Evolutionary conservation across 2,113 vertebrate genomes (phyloP).

Genomic region (Oryzias melastigma): DNA sequence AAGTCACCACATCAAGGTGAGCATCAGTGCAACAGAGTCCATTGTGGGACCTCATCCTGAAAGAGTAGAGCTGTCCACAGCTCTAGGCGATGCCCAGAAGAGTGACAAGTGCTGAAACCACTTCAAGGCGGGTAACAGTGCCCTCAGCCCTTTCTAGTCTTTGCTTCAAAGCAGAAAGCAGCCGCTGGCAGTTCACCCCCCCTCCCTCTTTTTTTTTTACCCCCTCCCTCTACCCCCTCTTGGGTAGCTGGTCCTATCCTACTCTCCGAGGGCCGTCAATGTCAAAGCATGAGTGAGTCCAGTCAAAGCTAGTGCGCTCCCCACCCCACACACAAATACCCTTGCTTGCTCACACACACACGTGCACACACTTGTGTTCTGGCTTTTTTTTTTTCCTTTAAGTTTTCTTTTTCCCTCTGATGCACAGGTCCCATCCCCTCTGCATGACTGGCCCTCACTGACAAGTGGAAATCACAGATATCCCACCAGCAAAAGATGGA

Average conservation of each 20-base stretch:
- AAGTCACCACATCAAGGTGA: conserved; percentile 78
- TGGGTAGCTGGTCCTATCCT: conserved; percentile 68
- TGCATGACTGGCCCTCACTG: conserved; percentile 70
- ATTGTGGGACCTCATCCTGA: conserved; percentile 70
- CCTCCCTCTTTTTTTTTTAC: conserved; percentile 28
- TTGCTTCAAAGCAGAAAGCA: conserved; percentile 69
- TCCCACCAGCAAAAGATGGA: conserved; percentile 62
- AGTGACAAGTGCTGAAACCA: conserved; percentile 77
- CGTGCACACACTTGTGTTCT: conserved; percentile 9
- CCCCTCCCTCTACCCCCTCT: conserved; percentile 52
- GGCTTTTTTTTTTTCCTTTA: conserved; percentile 45
- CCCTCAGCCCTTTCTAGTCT: conserved; percentile 74
- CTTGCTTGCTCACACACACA: conserved; percentile 16
- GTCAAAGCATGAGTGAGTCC: conserved; percentile 75
- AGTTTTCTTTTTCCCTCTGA: conserved; percentile 59
- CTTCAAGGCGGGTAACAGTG: conserved; percentile 73
- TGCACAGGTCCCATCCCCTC: conserved; percentile 65
- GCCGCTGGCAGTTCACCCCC: conserved; percentile 70
- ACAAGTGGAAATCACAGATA: conserved; percentile 73
- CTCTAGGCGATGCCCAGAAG: conserved; percentile 73
- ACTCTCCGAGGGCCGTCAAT: conserved; percentile 69
- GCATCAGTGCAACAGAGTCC: conserved; percentile 61
- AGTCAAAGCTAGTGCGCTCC: conserved; percentile 61
- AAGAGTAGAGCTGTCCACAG: conserved; percentile 67
- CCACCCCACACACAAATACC: conserved; percentile 2